These are phyloP conservation scores for Apogon hyalosoma DNA, from an alignment of 2,797 vertebrate genomes.

Conservation along the genomic window DNA sequence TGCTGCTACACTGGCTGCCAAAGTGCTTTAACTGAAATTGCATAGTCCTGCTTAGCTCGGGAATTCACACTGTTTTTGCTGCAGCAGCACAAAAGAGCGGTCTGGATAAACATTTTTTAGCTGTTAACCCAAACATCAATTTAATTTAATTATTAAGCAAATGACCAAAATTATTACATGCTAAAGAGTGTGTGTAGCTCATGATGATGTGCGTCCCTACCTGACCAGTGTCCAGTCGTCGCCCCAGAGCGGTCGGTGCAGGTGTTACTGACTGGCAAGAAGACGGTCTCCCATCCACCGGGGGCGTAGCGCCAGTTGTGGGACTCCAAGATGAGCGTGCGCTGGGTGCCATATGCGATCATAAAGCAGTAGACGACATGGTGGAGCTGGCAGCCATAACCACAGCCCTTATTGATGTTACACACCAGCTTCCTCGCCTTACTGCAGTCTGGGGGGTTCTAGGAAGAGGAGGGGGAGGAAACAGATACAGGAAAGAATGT, in stretches of 20 bases:
- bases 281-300: slow-evolving; percentile 96
- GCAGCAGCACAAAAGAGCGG: slow-evolving; percentile 47
- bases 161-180: background rate
- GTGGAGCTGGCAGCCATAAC: slow-evolving; percentile 97
- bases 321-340: slow-evolving; percentile 96
- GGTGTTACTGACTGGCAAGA: slow-evolving; percentile 94
- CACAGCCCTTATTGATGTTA: slow-evolving; percentile 99
- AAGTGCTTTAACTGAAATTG: slow-evolving; percentile 60
- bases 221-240: slow-evolving; percentile 96
- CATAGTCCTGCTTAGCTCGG: slow-evolving; percentile 49
- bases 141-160: slow-evolving; percentile 23
- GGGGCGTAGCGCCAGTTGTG: slow-evolving; percentile 98
- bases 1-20: slow-evolving; percentile 53
- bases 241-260: slow-evolving; percentile 92
- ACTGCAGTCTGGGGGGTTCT: slow-evolving; percentile 98
- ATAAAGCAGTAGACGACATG: slow-evolving; percentile 99
- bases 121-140: background rate
- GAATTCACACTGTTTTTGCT: slow-evolving; percentile 60
- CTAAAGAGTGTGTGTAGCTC: background rate
- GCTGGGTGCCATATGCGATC: slow-evolving; percentile 96
- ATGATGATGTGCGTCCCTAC: slow-evolving; percentile 68
- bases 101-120: slow-evolving; percentile 30
- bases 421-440: slow-evolving; percentile 98
- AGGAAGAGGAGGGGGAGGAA: slow-evolving; percentile 12
- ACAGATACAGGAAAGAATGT: slow-evolving; percentile 16